Conservation (phyloP, 1,140 invertebrate species). For the Agrypnia vestita region DNA sequence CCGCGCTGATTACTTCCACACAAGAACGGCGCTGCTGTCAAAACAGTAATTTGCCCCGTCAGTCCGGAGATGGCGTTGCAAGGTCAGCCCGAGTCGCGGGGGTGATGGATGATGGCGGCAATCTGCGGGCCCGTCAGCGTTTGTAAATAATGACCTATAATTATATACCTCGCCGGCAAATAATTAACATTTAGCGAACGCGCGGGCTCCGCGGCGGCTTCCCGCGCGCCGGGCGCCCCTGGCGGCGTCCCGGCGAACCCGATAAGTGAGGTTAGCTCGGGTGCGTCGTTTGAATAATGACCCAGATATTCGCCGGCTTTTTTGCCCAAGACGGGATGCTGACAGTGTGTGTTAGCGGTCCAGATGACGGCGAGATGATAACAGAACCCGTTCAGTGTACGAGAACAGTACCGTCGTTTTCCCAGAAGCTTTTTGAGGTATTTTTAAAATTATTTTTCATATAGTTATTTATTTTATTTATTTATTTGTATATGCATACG, state of each 20-base stretch:
- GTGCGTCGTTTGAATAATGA: slow-evolving; percentile 3
- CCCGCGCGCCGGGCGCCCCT: slow-evolving; percentile 2
- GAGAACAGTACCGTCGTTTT: no score
- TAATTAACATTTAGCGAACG: slow-evolving; percentile 36
- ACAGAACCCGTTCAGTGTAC: no score
- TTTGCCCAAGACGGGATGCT: slow-evolving; percentile 2
- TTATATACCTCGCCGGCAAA: slow-evolving; percentile 49
- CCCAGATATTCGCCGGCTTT: slow-evolving; percentile 1
- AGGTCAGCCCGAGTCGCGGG: slow-evolving; percentile 22
- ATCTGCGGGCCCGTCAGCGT: slow-evolving; percentile 33
- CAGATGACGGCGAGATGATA: background rate
- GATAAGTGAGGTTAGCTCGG: slow-evolving; percentile 16
- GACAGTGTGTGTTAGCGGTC: background rate
- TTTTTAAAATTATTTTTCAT: no score
- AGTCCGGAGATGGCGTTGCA: slow-evolving; percentile 34
- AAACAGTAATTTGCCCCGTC: slow-evolving; percentile 37
- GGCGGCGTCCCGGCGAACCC: slow-evolving; percentile 7
- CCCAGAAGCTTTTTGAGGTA: no score
- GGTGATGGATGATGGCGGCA: slow-evolving; percentile 33
- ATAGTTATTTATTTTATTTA: no score
- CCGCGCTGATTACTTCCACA: slow-evolving; percentile 11
- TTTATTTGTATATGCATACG: no score
- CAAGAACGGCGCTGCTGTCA: background rate
- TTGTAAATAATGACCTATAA: slow-evolving; percentile 57
- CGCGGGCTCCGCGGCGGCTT: slow-evolving; percentile 12